Conservation (phyloP, 2,888 invertebrate genomes). For the Bhutanitis thaidina region DNA sequence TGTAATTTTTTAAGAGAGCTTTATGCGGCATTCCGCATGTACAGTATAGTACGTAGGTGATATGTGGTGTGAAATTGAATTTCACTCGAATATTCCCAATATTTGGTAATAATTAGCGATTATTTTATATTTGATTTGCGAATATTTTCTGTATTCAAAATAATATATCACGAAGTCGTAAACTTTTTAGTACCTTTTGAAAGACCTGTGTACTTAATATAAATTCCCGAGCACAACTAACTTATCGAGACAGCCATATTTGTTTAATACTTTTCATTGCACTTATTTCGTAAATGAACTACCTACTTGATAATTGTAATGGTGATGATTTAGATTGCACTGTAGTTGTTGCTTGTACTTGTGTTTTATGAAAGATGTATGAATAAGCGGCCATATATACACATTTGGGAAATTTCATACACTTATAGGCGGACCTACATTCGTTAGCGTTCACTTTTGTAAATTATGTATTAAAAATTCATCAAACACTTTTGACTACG, state of each 20-base stretch:
- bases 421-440: constrained; percentile 30
- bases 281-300: constrained; percentile 7
- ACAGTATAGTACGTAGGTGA: constrained; percentile 56
- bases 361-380: constrained; percentile 3
- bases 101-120: constrained; percentile 35
- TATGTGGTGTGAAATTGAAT: constrained; percentile 68
- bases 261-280: constrained; percentile 4
- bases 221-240: constrained; percentile 1
- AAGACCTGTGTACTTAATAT: too few relatives aligned
- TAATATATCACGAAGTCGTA: not conserved
- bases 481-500: constrained; percentile 60
- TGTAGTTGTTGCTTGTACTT: constrained; percentile 11
- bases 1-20: constrained; percentile 77
- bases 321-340: constrained; percentile 15
- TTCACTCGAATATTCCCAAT: constrained; percentile 59
- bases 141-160: not conserved
- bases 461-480: constrained; percentile 60
- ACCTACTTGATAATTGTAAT: constrained; percentile 3
- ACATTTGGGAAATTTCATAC: constrained; percentile 30
- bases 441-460: constrained; percentile 53
- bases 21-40: constrained; percentile 68
- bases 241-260: not conserved
- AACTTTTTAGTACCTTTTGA: not conserved
- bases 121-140: constrained; percentile 4
- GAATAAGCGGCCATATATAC: constrained; percentile 4